Conservation (phyloP, 2,888 invertebrate species). For the Baccha elongata region DNA sequence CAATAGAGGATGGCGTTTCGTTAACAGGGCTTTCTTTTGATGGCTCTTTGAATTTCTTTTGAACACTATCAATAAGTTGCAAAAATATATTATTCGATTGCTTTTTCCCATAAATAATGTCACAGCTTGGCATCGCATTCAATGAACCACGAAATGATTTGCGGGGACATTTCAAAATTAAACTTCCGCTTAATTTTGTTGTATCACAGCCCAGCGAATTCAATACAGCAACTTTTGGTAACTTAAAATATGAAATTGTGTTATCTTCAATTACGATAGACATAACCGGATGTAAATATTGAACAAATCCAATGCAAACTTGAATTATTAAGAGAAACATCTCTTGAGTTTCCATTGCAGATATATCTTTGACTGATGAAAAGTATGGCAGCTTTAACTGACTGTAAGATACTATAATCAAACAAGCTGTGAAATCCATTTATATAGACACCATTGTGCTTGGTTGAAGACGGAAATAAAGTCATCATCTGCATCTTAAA, state of each 20-base stretch:
- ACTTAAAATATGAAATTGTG: conserved; percentile 54
- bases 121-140: conserved; percentile 47
- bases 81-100: conserved; percentile 21
- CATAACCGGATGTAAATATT: conserved; percentile 2
- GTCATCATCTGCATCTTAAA: too few relatives aligned
- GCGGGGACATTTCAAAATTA: conserved; percentile 60
- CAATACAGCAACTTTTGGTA: conserved; percentile 49
- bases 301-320: conserved; percentile 40
- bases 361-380: background rate
- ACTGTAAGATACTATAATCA: conserved; percentile 41
- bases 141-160: background rate
- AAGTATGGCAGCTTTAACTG: background rate
- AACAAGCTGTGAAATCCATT: conserved; percentile 36
- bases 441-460: conserved; percentile 47
- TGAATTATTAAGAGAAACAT: conserved; percentile 39
- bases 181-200: conserved; percentile 35
- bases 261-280: conserved; percentile 64
- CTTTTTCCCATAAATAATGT: conserved; percentile 40
- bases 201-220: conserved; percentile 54
- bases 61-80: conserved; percentile 10
- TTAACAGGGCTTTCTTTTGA: background rate
- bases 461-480: conserved; percentile 28
- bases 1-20: background rate
- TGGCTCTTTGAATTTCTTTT: background rate
- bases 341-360: too few relatives aligned